Evolutionary conservation across 2,113 vertebrate genomes (phyloP).

Genomic region (Aegithalos caudatus): DNA sequence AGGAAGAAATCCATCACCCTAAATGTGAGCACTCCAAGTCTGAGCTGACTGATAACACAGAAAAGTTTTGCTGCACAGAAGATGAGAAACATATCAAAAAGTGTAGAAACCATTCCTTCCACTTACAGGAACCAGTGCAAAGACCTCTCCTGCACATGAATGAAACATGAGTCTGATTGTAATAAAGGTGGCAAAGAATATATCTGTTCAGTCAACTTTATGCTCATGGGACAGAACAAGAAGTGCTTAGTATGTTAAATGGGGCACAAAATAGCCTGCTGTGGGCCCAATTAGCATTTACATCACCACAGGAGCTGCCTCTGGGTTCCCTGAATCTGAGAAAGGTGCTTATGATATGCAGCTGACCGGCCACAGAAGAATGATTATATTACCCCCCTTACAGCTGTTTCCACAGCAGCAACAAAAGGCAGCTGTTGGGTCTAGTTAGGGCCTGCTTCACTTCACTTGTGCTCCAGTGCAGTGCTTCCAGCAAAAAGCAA

Average conservation of each 20-base stretch:
- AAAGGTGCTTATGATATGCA: conserved; percentile 36
- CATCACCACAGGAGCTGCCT: conserved; percentile 20
- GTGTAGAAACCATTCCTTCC: not conserved
- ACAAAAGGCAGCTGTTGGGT: conserved; percentile 58
- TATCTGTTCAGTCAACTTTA: not conserved
- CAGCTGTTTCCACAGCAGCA: conserved; percentile 50
- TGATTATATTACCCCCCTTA: conserved; percentile 7
- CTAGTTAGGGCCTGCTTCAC: conserved; percentile 10
- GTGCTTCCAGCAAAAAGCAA: conserved; percentile 1
- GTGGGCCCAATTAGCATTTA: conserved; percentile 5
- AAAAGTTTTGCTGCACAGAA: not conserved
- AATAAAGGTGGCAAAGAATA: not conserved
- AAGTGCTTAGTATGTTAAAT: conserved; percentile 16
- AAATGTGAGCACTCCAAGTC: not conserved
- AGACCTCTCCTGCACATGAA: not conserved
- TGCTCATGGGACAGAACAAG: not conserved
- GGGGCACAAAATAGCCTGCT: not conserved
- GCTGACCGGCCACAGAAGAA: conserved; percentile 21
- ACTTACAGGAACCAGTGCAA: not conserved
- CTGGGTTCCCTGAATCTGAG: not conserved
- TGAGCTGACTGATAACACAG: not conserved
- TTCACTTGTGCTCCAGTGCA: not conserved
- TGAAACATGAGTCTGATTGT: not conserved
- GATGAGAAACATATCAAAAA: not conserved
- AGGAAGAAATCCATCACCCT: not conserved